A percentile compares a stretch with the other conserved stretches of the same genome.
These are phyloP conservation scores for Mactra quadrangularis DNA, from an alignment of 1,140 invertebrate species.

Conservation along the genomic window DNA sequence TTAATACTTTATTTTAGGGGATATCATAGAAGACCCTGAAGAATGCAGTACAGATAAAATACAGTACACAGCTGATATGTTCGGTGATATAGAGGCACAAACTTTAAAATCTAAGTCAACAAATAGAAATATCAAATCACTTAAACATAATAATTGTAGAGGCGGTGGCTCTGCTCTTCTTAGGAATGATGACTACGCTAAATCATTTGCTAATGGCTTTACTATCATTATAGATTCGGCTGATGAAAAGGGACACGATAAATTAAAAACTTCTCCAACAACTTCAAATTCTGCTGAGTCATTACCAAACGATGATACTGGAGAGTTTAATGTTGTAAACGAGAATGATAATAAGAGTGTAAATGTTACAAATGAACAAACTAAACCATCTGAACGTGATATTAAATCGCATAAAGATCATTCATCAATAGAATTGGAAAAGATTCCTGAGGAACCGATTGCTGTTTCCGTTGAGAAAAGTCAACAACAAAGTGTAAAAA, in stretches of 20 bases:
- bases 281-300: constrained; percentile 8
- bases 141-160: background rate
- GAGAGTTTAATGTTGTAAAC: background rate
- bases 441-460: too few species aligned
- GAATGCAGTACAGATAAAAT: background rate
- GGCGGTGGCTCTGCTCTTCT: constrained; percentile 6
- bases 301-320: background rate
- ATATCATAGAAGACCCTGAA: constrained; percentile 12
- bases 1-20: background rate
- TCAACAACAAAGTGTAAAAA: too few species aligned
- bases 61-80: constrained; percentile 47
- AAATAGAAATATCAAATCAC: background rate
- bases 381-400: too few species aligned
- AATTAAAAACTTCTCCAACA: too few species aligned
- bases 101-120: background rate
- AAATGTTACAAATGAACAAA: too few species aligned
- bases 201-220: constrained; percentile 49
- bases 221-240: constrained; percentile 43
- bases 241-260: constrained; percentile 22
- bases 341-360: too few species aligned
- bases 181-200: constrained; percentile 37
- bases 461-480: too few species aligned
- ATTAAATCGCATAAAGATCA: too few species aligned
- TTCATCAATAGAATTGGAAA: too few species aligned
- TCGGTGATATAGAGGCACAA: constrained; percentile 49